These are phyloP conservation scores for Julus scandinavius DNA, from an alignment of 2,888 invertebrate species.

Conservation along the genomic window DNA sequence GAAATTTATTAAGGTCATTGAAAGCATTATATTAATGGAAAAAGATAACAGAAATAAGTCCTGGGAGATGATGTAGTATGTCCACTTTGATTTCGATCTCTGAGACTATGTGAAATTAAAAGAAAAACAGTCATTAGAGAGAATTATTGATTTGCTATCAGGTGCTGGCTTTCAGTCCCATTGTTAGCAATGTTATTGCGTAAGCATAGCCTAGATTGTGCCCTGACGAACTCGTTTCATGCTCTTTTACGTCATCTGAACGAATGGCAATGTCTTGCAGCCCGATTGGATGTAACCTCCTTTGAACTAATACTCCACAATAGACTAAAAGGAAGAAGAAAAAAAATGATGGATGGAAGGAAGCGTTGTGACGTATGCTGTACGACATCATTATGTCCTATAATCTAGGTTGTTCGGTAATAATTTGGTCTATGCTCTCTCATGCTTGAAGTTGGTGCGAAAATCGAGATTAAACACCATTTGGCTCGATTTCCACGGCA, in stretches of 20 bases:
- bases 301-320: conserved; percentile 11
- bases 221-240: conserved; percentile 23
- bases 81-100: not conserved
- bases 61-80: not conserved
- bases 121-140: not conserved
- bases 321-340: not conserved
- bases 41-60: no score
- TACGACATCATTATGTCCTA: not conserved
- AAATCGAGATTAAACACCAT: not conserved
- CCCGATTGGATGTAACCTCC: not conserved
- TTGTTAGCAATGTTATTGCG: not conserved
- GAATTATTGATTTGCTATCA: conserved; percentile 14
- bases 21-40: not conserved
- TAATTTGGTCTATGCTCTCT: not conserved
- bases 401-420: conserved; percentile 2
- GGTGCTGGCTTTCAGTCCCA: not conserved
- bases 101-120: not conserved
- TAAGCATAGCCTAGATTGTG: conserved; percentile 32
- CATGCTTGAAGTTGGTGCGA: not conserved
- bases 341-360: conserved; percentile 17
- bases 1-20: not conserved
- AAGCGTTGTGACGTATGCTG: not conserved
- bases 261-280: not conserved
- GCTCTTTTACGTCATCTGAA: not conserved
- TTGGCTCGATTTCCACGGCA: not conserved